Conservation (phyloP, 1,140 invertebrate genomes). For the Drosophila neocordata region DNA sequence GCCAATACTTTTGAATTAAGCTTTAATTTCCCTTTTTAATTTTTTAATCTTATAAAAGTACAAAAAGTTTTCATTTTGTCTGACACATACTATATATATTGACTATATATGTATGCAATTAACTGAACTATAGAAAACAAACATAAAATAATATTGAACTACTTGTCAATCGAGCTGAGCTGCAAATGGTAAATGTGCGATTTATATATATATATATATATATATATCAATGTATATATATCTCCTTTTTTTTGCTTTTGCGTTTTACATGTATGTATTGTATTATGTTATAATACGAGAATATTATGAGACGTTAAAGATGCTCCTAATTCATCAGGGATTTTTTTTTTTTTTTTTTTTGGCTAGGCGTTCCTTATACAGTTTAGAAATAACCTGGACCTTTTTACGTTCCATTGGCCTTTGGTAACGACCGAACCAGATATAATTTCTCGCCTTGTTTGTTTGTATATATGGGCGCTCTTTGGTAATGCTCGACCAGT, state of each 20-base stretch:
- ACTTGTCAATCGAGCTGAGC: slow-evolving; percentile 46
- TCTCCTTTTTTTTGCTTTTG: slow-evolving; percentile 25
- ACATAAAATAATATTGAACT: slow-evolving; percentile 50
- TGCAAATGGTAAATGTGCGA: slow-evolving; percentile 25
- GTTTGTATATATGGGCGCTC: slow-evolving; percentile 98
- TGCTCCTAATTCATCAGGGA: slow-evolving; percentile 39
- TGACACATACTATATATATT: slow-evolving; percentile 38
- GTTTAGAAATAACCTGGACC: neutral
- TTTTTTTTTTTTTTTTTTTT: slow-evolving; percentile 16
- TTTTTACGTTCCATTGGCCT: slow-evolving; percentile 84
- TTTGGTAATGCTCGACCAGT: slow-evolving; percentile 98
- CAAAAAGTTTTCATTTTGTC: slow-evolving; percentile 63
- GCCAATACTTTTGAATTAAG: slow-evolving; percentile 64
- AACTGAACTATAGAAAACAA: slow-evolving; percentile 42
- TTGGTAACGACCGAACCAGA: slow-evolving; percentile 93
- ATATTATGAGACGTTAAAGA: slow-evolving; percentile 33
- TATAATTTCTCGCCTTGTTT: slow-evolving; percentile 97
- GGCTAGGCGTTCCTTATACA: slow-evolving; percentile 3
- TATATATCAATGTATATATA: slow-evolving; percentile 37
- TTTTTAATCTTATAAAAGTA: slow-evolving; percentile 73
- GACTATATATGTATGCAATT: slow-evolving; percentile 42
- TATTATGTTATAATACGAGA: slow-evolving; percentile 65
- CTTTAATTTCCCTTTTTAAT: slow-evolving; percentile 63
- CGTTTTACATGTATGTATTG: slow-evolving; percentile 22
- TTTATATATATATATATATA: slow-evolving; percentile 29